These are phyloP conservation scores for Oxygymnocypris stewartii DNA, from an alignment of 2,113 vertebrate species.

Conservation along the genomic window DNA sequence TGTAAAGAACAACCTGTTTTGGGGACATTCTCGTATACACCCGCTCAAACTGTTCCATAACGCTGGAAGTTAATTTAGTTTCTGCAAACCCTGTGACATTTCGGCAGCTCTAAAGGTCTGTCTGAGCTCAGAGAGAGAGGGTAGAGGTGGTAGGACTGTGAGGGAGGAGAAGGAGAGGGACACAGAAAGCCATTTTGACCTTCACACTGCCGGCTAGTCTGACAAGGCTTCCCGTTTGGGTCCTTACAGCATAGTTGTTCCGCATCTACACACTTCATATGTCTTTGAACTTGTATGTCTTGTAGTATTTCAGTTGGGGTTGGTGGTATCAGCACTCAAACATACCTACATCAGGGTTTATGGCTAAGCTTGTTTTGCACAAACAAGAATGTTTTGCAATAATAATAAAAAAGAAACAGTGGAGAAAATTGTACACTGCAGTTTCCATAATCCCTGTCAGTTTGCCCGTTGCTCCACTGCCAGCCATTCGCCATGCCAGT, in stretches of 20 bases:
- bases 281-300: conserved; percentile 15
- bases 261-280: conserved; percentile 3
- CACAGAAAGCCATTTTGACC: conserved; percentile 75
- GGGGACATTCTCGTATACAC: not conserved
- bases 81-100: conserved; percentile 11
- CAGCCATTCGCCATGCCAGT: conserved; percentile 41
- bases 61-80: not conserved
- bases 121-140: not conserved
- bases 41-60: not conserved
- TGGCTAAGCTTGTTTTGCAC: conserved; percentile 12
- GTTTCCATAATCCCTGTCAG: conserved; percentile 47
- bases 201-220: conserved; percentile 64
- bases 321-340: not conserved
- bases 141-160: conserved; percentile 10
- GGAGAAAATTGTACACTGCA: conserved; percentile 26
- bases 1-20: not conserved
- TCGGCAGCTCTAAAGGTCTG: conserved; percentile 11
- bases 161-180: conserved; percentile 54
- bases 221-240: conserved; percentile 61
- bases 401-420: not conserved
- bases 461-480: conserved; percentile 39
- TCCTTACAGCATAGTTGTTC: conserved; percentile 50
- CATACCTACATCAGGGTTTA: not conserved
- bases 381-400: not conserved
- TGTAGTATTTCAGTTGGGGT: not conserved